Evolutionary conservation across 2,797 vertebrate species (phyloP).

Genomic region (Cirrhinus molitorella): DNA sequence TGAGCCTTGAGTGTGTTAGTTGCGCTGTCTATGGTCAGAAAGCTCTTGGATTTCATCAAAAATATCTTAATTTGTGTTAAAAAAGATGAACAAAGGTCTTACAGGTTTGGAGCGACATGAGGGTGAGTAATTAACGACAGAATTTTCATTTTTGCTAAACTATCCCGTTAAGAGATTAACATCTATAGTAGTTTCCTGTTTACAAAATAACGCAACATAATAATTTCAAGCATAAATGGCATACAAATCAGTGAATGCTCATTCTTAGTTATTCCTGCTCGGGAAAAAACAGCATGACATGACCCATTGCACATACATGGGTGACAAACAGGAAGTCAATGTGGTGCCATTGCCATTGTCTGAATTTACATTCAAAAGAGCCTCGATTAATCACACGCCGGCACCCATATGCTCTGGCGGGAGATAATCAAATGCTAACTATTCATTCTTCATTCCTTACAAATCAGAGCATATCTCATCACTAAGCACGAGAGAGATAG

Average conservation of each 20-base stretch:
- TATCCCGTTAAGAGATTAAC: neutral
- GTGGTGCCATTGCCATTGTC: conserved; percentile 63
- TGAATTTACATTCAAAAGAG: conserved; percentile 67
- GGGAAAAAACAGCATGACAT: conserved; percentile 8
- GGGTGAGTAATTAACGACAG: too few relatives aligned
- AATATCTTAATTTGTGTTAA: too few relatives aligned
- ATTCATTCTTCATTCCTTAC: conserved; percentile 14
- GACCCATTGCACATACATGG: conserved; percentile 41
- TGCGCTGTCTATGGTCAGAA: too few relatives aligned
- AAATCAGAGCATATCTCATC: conserved; percentile 25
- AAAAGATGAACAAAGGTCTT: too few relatives aligned
- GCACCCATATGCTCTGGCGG: neutral
- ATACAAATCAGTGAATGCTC: too few relatives aligned
- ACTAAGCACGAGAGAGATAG: neutral
- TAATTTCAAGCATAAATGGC: too few relatives aligned
- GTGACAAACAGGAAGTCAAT: conserved; percentile 64
- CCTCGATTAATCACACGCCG: conserved; percentile 54
- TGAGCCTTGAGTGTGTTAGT: too few relatives aligned
- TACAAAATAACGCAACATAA: too few relatives aligned
- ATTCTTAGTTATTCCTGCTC: conserved; percentile 31
- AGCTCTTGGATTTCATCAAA: too few relatives aligned
- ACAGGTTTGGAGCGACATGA: too few relatives aligned
- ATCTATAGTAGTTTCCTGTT: neutral
- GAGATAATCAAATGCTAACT: conserved; percentile 30
- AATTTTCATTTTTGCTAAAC: too few relatives aligned